Base-by-base conservation (phyloP, 2,888 invertebrate genomes). In the Pasiphila rectangulata region DNA sequence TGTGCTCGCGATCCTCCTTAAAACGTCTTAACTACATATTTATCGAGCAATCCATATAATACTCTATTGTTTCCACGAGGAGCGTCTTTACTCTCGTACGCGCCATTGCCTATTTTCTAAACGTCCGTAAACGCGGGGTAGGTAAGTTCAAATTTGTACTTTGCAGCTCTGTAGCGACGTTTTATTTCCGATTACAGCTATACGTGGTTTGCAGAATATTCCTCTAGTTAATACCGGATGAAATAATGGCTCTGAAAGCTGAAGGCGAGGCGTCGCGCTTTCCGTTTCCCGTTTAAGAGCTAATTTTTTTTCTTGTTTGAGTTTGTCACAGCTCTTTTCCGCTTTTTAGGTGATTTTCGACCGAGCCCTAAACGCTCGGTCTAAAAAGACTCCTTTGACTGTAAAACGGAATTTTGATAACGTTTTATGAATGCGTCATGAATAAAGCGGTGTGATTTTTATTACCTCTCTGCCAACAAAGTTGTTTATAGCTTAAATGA, bases 221-320 rank as follows among this genome's bases (percentile, higher is more conserved):
- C 57, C 46, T 54, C 48, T 61, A 64, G 64, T 70, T 72, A 74
- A 70, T 75, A 73, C 72, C 69, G 74, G 72, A 74, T 75, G 76
- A 77, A 75, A 75, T 77, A 76, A 79, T 76, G 71, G 70, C 71
- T 66, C 77, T 80, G 74, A 78, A 82, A 77, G 69, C 77, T 78
- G 72, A 74, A 77, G 75, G 65, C 69, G 68, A 66, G 54, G 71
- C 71, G 72, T 71, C 74, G 71, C 72, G 67, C 69, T 79, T 75
- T 69, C 75, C 73, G 72, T 66, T 77, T 79, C 67, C 72, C 68
- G 68, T 66, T 68, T 60, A 63, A 68, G 68, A 65, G 67, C 67
- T 35, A 62, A 59, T 66, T 71, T 78, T 73, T 78, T 73, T 69
- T 59, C 56, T 67, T 61, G 56, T 66, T 61, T 50, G 51, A 64